Conservation (phyloP, 2,113 vertebrate species). For the Chloropsis hardwickii region DNA sequence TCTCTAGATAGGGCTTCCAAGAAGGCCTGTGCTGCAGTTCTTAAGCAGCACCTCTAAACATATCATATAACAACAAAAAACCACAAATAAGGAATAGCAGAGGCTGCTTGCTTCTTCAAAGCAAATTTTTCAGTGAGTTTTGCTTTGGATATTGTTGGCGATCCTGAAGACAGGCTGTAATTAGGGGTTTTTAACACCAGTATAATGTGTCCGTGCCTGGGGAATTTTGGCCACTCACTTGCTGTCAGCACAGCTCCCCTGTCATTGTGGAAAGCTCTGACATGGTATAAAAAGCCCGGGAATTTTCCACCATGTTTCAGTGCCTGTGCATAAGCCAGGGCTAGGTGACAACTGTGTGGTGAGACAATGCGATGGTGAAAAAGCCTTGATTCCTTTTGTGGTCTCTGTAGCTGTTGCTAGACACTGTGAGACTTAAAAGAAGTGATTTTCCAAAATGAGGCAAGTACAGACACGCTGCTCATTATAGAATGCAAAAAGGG, state of each 20-base stretch:
- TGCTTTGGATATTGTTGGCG: neutral
- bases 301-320: neutral
- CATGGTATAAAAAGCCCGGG: neutral
- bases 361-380: neutral
- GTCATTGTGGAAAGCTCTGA: neutral
- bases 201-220: rapidly evolving
- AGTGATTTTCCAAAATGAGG: neutral
- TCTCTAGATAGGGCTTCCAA: neutral
- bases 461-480: neutral
- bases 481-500: neutral
- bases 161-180: neutral
- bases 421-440: neutral
- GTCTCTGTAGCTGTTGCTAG: neutral
- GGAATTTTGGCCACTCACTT: rapidly evolving
- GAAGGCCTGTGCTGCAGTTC: neutral
- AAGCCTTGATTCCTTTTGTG: neutral
- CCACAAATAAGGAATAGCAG: neutral
- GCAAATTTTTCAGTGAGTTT: neutral
- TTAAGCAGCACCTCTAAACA: neutral
- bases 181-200: neutral
- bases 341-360: neutral
- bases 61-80: neutral
- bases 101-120: neutral
- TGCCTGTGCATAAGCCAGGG: neutral
- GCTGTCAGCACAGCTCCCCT: neutral